Evolutionary conservation across 2,113 vertebrate species (phyloP), one percentile per base, ranked within the genome.

Genomic region (Pandion haliaetus): DNA sequence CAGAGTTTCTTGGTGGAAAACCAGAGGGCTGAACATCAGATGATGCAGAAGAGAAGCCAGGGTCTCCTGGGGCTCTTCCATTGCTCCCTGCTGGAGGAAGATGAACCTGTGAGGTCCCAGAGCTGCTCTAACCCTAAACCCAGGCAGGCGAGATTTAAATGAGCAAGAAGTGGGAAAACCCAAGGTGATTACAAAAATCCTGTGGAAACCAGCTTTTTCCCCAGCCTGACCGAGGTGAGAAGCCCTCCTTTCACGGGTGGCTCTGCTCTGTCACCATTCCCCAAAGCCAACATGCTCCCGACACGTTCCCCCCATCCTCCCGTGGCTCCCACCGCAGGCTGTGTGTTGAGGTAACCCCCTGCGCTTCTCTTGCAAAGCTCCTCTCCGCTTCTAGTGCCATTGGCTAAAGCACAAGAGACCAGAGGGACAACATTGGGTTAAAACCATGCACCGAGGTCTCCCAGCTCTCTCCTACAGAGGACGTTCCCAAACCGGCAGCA

Each of bases 371-470:
- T 3, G 38, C 54, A 47, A 7, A 83, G 63, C 47, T 69, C 61
- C 38, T 38, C 23, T 52, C 44, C 26, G 11, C 26, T 54, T n/a
- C 44, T 16, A 10, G 19, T 5, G 9, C 45, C 24, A 9, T 9
- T 2, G 28, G 74, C 55, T 61, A 15, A 44, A 83, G 12, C 44
- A 38, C 1, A 4, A 54, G 50, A 24, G 59, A 38, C 36, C 12
- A 26, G n/a, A 69, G 23, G 72, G 14, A 5, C 14, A 42, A 50
- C 4, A 31, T 12, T 8, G 3, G 69, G 50, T 54, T 59, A 65
- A 81, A 72, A 8, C 12, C 28, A 6, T 0, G 10, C 0, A 0
- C 14, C 1, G 0, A 8, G 40, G 49, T 88, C 40, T 69, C 62
- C 16, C 36, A 19, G 16, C 42, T 24, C 4, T 5, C 9, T 54